A percentile compares a stretch with the other conserved stretches of the same genome.
Conservation (phyloP, 92 coral and sea anemone species). For the Siderastrea radians region DNA sequence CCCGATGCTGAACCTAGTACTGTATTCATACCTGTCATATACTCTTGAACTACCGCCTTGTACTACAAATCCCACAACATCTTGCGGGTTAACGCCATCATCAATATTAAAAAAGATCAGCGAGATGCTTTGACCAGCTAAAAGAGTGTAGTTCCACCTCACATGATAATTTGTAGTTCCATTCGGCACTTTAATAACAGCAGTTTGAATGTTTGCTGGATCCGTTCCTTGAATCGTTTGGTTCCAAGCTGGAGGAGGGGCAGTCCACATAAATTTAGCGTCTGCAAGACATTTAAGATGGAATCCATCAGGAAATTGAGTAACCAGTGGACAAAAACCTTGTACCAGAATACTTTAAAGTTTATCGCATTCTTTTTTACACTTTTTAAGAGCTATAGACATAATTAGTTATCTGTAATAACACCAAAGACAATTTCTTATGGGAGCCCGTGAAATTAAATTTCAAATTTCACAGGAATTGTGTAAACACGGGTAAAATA, state of each 20-base stretch:
- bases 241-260: slow-evolving; percentile 1
- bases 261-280: neutral
- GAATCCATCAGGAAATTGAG: no score
- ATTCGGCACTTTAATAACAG: neutral
- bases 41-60: neutral
- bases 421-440: no score
- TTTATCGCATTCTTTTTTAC: no score
- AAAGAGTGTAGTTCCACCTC: neutral
- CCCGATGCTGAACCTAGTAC: neutral
- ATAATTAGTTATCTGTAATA: no score
- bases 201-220: neutral
- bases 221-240: neutral
- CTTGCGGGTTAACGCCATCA: neutral
- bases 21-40: neutral
- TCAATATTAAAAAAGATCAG: neutral
- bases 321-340: no score
- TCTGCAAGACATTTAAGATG: neutral
- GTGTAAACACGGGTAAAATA: no score
- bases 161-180: neutral
- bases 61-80: neutral
- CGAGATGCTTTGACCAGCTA: neutral
- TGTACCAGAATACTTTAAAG: no score
- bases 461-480: no score
- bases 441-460: no score
- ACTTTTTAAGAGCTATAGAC: no score